Evolutionary conservation across 2,113 vertebrate species (phyloP).

Genomic region (Danio rerio): GRCz12tu NC_133179.1:24033501-24034000

Average conservation of each 20-base stretch:
- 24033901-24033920: not conserved
- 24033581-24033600: not conserved
- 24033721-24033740: conserved; percentile 8
- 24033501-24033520: no score
- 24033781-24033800: not conserved
- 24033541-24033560: not conserved
- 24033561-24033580: not conserved
- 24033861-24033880: conserved; percentile 20
- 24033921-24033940: not conserved
- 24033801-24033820: not conserved
- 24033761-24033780: not conserved
- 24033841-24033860: not conserved
- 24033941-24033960: not conserved
- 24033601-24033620: conserved; percentile 12
- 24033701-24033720: not conserved
- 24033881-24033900: not conserved
- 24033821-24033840: conserved; percentile 26
- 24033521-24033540: not conserved
- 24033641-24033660: not conserved
- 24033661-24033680: not conserved
- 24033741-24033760: not conserved
- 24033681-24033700: conserved; percentile 2
- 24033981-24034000: no score
- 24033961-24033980: no score
- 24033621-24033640: not conserved